Evolutionary conservation across 2,113 vertebrate species (phyloP).

Genomic region (Otocyon megalotis): DNA sequence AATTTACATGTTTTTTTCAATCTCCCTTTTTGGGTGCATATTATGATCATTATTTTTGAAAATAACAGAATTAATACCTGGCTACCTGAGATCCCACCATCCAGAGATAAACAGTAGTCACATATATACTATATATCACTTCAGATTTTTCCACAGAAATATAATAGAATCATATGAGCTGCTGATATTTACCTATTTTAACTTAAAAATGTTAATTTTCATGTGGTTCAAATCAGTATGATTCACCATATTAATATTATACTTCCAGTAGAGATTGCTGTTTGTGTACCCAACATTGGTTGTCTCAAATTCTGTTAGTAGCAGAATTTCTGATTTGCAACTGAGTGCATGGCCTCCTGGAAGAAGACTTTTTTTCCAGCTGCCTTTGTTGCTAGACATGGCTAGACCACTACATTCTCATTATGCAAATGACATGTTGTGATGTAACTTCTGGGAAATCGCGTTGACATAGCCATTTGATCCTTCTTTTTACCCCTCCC

Average conservation of each 20-base stretch:
- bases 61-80: background rate
- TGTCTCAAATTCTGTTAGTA: background rate
- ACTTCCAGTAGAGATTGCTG: background rate
- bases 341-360: background rate
- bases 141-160: background rate
- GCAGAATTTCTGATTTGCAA: background rate
- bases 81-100: background rate
- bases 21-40: background rate
- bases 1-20: background rate
- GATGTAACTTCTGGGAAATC: background rate
- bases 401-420: background rate
- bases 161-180: background rate
- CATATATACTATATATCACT: background rate
- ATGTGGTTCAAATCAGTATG: background rate
- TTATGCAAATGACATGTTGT: background rate
- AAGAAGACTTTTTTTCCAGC: background rate
- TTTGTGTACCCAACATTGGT: background rate
- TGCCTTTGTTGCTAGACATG: background rate
- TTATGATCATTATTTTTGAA: constrained; percentile 8
- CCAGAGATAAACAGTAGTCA: background rate
- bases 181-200: background rate
- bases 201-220: background rate
- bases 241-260: background rate
- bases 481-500: background rate
- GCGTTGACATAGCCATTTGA: background rate